A percentile compares a stretch with the other conserved stretches of the same genome.
phyloP scores from a whole-genome alignment of 1,140 invertebrate species.

The Leptopilina boulardi region DNA sequence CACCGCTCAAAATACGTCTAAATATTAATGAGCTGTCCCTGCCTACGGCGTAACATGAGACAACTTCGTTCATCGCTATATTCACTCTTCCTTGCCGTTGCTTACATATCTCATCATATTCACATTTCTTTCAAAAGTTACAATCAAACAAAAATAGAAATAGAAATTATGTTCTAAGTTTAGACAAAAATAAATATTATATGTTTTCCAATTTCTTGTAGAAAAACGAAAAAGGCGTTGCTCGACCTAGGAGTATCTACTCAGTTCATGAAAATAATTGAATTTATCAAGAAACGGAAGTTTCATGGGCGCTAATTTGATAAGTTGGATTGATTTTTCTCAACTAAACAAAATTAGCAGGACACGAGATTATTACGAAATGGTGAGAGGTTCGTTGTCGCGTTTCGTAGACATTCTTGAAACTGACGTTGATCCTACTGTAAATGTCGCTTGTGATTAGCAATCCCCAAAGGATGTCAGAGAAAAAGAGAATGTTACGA shows the following conservation, averaged over 20 bases:
- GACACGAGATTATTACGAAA: constrained; percentile 5
- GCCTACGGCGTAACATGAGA: constrained; percentile 65
- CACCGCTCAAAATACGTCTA: constrained; percentile 75
- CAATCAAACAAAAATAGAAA: neutral
- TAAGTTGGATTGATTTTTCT: constrained; percentile 15
- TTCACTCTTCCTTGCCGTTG: neutral
- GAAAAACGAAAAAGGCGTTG: too few relatives aligned
- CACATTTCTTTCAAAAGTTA: constrained; percentile 23
- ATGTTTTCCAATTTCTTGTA: too few relatives aligned
- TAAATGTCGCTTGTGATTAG: constrained; percentile 55
- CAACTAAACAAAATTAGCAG: neutral
- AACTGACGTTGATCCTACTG: constrained; percentile 50
- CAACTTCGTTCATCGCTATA: constrained; percentile 49
- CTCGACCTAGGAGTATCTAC: too few relatives aligned
- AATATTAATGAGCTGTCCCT: constrained; percentile 75
- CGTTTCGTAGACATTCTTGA: constrained; percentile 27
- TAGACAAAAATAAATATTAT: too few relatives aligned
- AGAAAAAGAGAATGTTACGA: constrained; percentile 32
- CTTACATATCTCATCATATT: neutral
- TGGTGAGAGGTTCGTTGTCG: neutral
- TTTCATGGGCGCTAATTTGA: neutral
- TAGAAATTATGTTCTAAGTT: too few relatives aligned
- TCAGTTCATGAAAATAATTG: neutral
- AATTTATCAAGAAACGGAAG: neutral
- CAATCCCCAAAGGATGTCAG: constrained; percentile 45